Evolutionary conservation across 2,113 vertebrate species (phyloP).

Genomic region (Cromileptes altivelis): DNA sequence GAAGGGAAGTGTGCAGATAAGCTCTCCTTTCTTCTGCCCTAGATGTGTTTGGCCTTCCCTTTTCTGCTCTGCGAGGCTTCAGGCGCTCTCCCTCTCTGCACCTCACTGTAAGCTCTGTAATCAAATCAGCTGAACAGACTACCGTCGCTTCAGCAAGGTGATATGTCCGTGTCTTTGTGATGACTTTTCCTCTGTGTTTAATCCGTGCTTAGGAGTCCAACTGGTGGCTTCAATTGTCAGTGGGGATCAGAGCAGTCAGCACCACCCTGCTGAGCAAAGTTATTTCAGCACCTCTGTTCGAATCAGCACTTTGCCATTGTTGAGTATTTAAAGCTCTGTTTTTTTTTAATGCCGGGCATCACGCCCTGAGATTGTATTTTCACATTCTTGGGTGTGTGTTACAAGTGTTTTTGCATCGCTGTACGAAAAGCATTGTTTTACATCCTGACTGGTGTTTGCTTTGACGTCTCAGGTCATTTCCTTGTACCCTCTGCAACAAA

Average conservation of each 20-base stretch:
- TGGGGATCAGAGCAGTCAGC: conserved; percentile 54
- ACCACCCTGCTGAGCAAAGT: conserved; percentile 51
- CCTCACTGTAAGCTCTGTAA: conserved; percentile 15
- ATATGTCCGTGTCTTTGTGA: conserved; percentile 41
- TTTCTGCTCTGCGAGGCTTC: conserved; percentile 25
- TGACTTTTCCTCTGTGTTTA: conserved; percentile 53
- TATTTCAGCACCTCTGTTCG: conserved; percentile 43
- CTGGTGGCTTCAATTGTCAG: conserved; percentile 53
- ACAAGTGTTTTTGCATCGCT: background rate
- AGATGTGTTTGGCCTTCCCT: conserved; percentile 47
- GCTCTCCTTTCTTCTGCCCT: conserved; percentile 44
- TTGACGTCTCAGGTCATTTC: conserved; percentile 26
- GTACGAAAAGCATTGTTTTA: conserved; percentile 54
- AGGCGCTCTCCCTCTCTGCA: background rate
- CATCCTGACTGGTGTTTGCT: conserved; percentile 16
- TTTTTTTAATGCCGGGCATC: background rate
- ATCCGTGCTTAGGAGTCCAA: conserved; percentile 51
- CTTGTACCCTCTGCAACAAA: conserved; percentile 18
- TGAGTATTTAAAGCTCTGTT: conserved; percentile 26
- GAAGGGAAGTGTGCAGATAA: conserved; percentile 34
- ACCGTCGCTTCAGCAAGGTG: conserved; percentile 48
- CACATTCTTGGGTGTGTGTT: conserved; percentile 5
- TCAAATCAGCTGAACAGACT: conserved; percentile 53
- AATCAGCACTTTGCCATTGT: conserved; percentile 72
- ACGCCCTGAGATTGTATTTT: background rate